These are phyloP conservation scores for Drosophila yakuba DNA, from an alignment of 1,140 invertebrate genomes.

Conservation along the genomic window DNA sequence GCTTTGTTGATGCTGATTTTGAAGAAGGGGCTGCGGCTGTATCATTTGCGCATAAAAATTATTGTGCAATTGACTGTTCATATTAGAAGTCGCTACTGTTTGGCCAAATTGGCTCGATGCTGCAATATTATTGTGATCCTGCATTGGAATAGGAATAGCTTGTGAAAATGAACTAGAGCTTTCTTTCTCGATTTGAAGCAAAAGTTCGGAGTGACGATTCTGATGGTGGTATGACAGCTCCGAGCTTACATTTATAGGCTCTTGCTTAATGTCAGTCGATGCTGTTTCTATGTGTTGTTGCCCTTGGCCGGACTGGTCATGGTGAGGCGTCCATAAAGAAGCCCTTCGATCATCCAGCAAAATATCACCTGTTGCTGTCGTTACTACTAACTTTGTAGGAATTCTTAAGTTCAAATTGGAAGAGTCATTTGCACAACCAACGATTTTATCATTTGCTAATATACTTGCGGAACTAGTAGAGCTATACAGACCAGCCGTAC, in stretches of 20 bases:
- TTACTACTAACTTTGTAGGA: slow-evolving; percentile 71
- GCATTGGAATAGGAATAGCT: slow-evolving; percentile 41
- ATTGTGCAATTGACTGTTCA: slow-evolving; percentile 23
- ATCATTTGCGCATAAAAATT: slow-evolving; percentile 57
- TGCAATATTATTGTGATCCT: slow-evolving; percentile 32
- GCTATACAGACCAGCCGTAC: slow-evolving; percentile 25
- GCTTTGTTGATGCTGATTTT: slow-evolving; percentile 49
- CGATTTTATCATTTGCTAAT: slow-evolving; percentile 56
- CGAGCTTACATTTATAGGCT: slow-evolving; percentile 15
- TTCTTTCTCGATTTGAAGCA: slow-evolving; percentile 67
- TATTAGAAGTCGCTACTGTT: slow-evolving; percentile 26
- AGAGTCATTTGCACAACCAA: slow-evolving; percentile 76
- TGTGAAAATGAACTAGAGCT: slow-evolving; percentile 31
- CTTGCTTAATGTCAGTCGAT: slow-evolving; percentile 16
- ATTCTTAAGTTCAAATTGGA: slow-evolving; percentile 68
- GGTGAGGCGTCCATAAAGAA: slow-evolving; percentile 65
- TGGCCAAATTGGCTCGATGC: slow-evolving; percentile 45
- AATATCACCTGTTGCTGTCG: slow-evolving; percentile 66
- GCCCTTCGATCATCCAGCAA: slow-evolving; percentile 44
- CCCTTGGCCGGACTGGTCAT: slow-evolving; percentile 36
- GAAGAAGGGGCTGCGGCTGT: slow-evolving; percentile 64
- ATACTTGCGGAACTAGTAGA: slow-evolving; percentile 22
- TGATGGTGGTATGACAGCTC: slow-evolving; percentile 45
- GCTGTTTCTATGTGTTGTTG: background rate
- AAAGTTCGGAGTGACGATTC: slow-evolving; percentile 46